phyloP scores from a whole-genome alignment of 2,888 invertebrate genomes.

The Lysandra bellargus region DNA sequence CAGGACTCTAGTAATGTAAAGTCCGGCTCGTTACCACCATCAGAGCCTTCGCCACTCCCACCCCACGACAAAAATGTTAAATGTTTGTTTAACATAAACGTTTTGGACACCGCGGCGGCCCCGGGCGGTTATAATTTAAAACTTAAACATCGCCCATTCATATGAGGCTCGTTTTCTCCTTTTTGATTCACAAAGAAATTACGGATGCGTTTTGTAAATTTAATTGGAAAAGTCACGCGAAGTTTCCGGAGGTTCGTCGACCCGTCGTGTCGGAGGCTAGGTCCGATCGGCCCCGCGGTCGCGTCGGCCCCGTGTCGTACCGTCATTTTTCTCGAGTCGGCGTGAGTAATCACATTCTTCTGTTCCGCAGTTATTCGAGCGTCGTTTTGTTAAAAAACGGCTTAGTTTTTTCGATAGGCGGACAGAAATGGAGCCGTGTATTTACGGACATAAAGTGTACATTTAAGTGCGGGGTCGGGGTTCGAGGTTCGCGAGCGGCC shows the following conservation, averaged over 20 bases:
- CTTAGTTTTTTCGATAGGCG: conserved; percentile 41
- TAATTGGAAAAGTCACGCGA: conserved; percentile 41
- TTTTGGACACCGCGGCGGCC: not conserved
- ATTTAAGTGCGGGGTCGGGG: conserved; percentile 55
- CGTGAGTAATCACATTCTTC: conserved; percentile 80
- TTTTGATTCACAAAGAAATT: conserved; percentile 26
- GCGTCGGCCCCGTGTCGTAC: conserved; percentile 56
- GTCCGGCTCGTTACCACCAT: not conserved
- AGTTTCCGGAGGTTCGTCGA: conserved; percentile 46
- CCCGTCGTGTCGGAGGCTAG: conserved; percentile 49
- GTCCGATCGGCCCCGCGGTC: conserved; percentile 39
- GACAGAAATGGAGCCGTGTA: conserved; percentile 58
- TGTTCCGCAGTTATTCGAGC: conserved; percentile 72
- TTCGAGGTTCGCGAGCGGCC: conserved; percentile 66
- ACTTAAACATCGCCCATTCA: conserved; percentile 23
- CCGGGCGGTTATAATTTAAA: conserved; percentile 28
- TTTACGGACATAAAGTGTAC: conserved; percentile 55
- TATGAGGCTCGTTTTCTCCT: conserved; percentile 21
- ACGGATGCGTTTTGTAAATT: conserved; percentile 34
- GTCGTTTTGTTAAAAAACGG: conserved; percentile 45
- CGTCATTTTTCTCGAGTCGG: conserved; percentile 73
- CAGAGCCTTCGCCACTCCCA: conserved; percentile 12
- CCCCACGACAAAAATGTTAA: conserved; percentile 28
- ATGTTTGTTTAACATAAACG: conserved; percentile 30
- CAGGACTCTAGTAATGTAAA: not conserved